phyloP scores from a whole-genome alignment of 2,113 vertebrate species.

The Chauna torquata region DNA sequence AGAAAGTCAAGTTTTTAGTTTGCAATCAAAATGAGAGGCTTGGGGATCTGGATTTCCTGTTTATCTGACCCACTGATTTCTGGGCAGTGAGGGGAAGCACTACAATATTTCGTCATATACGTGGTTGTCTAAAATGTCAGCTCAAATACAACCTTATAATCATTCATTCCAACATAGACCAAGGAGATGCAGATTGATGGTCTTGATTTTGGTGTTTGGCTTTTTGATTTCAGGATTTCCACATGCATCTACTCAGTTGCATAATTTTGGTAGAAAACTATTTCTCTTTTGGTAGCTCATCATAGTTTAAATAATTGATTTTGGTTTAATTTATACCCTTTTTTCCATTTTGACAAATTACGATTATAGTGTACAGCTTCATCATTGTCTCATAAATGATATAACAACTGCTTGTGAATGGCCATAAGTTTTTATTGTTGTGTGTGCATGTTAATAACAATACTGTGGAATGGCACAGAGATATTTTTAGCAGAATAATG shows the following conservation, averaged over 20 bases:
- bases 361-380: neutral
- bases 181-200: neutral
- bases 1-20: neutral
- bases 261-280: neutral
- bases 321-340: conserved; percentile 7
- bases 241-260: neutral
- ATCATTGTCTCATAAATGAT: conserved; percentile 53
- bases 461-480: neutral
- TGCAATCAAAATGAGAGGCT: neutral
- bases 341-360: conserved; percentile 19
- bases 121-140: neutral
- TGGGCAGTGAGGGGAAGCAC: neutral
- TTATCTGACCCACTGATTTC: neutral
- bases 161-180: neutral
- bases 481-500: neutral
- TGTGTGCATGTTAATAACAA: conserved; percentile 13
- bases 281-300: neutral
- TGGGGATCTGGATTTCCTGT: neutral
- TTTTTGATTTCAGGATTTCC: neutral
- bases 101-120: neutral
- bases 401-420: conserved; percentile 32
- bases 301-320: neutral
- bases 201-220: neutral
- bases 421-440: conserved; percentile 55
- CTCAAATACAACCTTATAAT: neutral